Conservation (phyloP, 1,140 invertebrate genomes). For the Anastrepha ludens region DNA sequence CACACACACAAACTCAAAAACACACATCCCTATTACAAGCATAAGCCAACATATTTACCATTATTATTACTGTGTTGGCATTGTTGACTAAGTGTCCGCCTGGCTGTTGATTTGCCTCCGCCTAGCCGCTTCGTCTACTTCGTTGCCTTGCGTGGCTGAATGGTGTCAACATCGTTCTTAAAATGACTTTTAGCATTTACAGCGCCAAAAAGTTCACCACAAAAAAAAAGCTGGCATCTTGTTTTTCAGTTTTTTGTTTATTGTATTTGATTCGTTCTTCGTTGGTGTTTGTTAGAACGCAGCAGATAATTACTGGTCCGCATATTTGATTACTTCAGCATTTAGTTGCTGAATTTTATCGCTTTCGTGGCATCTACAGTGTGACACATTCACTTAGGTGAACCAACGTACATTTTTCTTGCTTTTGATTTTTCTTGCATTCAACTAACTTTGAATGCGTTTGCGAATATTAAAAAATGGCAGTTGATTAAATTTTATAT, state of each 20-base stretch:
- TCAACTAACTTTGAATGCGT: neutral
- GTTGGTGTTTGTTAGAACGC: neutral
- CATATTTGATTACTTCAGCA: neutral
- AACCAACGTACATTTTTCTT: too few species aligned
- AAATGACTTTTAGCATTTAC: conserved; percentile 9
- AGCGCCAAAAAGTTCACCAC: neutral
- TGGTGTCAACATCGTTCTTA: neutral
- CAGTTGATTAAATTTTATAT: conserved; percentile 32
- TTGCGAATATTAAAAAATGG: neutral
- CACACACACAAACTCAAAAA: neutral
- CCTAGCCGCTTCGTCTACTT: neutral
- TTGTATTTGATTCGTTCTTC: too few species aligned
- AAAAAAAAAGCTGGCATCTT: neutral
- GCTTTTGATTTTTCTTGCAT: too few species aligned
- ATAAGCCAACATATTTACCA: neutral
- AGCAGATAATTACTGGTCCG: neutral
- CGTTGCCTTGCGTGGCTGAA: neutral
- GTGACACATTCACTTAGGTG: neutral
- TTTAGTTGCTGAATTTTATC: conserved; percentile 1
- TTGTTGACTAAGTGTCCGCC: neutral
- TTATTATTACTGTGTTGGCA: neutral
- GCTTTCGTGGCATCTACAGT: neutral
- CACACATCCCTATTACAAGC: neutral
- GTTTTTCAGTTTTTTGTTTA: too few species aligned
- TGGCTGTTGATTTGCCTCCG: neutral